Conservation (phyloP, 2,888 invertebrate species). For the Aproaerema taeniolella region DNA sequence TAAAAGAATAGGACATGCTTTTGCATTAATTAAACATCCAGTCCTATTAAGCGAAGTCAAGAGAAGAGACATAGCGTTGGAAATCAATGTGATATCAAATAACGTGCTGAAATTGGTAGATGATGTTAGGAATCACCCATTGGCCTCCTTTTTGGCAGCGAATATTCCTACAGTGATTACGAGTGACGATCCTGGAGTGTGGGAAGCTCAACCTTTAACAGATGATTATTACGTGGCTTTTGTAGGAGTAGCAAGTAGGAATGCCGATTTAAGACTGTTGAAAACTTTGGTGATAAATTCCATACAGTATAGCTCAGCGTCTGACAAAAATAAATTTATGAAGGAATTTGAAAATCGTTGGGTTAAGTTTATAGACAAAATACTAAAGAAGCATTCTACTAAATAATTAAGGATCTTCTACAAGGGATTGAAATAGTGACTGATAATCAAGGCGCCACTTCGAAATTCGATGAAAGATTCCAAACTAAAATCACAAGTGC, state of each 20-base stretch:
- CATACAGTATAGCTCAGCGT: conserved; percentile 80
- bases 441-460: no score
- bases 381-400: no score
- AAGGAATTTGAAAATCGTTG: conserved; percentile 59
- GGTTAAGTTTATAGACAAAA: conserved; percentile 61
- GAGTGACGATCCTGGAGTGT: conserved; percentile 87
- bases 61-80: conserved; percentile 81
- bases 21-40: conserved; percentile 85
- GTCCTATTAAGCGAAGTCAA: conserved; percentile 76
- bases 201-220: conserved; percentile 84
- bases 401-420: no score
- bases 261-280: conserved; percentile 82
- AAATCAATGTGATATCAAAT: conserved; percentile 89
- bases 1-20: conserved; percentile 88
- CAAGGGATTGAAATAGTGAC: no score
- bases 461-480: no score
- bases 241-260: conserved; percentile 83
- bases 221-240: conserved; percentile 86
- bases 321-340: conserved; percentile 47
- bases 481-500: no score
- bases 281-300: conserved; percentile 88
- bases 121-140: conserved; percentile 88
- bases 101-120: conserved; percentile 82
- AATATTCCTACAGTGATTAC: conserved; percentile 85
- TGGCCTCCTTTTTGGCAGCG: conserved; percentile 78